Base-by-base conservation (phyloP, 2,797 vertebrate genomes). In the Lacerta agilis region DNA sequence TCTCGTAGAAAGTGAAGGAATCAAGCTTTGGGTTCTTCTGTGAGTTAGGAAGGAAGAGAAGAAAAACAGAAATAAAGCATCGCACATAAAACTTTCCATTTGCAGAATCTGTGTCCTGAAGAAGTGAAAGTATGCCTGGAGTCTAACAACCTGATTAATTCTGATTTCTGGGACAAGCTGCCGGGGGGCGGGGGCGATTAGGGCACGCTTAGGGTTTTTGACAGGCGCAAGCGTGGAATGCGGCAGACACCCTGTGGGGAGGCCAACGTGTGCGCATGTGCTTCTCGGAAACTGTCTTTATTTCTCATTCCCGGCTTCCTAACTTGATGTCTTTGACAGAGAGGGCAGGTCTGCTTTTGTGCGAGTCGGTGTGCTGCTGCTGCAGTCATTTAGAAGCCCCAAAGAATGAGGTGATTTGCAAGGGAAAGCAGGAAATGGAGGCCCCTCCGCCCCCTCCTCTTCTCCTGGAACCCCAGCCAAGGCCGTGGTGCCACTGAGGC, bases 101-200 rank as follows among this genome's bases (percentile, higher is more conserved):
- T 72, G 36, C 87, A 72, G 55, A 86, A 69, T 85, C 33, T 18
- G 36, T 76, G 75, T 49, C 80, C 45, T 18, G 9, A 73, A 75
- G 85, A 83, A 83, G 81, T 76, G 71, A 77, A 88, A 82, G 83
- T 76, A n/a, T 27, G 84, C 71, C 85, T 90, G 85, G 80, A 87
- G 81, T 90, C 77, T 90, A 87, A 87, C 55, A 75, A 83, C 25
- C n/a, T 84, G 80, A 87, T 90, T 87, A 83, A 90, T 87, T 84
- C 77, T 87, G 89, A 90, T 83, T 87, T 80, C 81, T 79, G 82
- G 17, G 58, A 75, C 75, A 75, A 55, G 49, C 67, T 66, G 8
- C 33, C 36, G 41, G 33, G 11, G 18, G 33, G n/a, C 5, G 25
- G 23, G 15, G 73, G 43, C 66, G 75, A 55, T 27, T n/a, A 64